Percentiles rank a stretch among this genome's conserved stretches.
Evolutionary conservation across 2,888 invertebrate genomes (phyloP).

Genomic region (Acrobasis consociella): DNA sequence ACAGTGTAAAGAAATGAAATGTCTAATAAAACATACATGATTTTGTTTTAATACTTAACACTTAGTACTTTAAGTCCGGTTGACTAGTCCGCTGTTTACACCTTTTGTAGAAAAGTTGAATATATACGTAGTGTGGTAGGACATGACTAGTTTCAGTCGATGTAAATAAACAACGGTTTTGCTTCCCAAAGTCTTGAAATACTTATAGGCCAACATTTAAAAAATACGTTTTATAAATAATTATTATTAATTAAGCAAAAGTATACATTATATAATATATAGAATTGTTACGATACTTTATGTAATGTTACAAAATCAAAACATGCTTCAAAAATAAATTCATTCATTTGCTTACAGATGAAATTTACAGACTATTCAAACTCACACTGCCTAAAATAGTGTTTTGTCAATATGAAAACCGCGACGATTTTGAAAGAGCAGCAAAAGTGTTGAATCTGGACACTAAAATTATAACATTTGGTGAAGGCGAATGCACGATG

Average conservation of each 20-base stretch:
- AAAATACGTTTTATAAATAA: background rate
- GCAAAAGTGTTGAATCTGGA: slow-evolving; percentile 46
- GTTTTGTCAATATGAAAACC: slow-evolving; percentile 54
- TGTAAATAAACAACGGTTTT: too few species aligned
- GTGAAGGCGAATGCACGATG: slow-evolving; percentile 51
- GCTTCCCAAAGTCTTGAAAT: too few species aligned
- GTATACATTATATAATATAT: too few species aligned
- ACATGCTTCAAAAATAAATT: background rate
- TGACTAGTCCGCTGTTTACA: too few species aligned
- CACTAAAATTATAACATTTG: slow-evolving; percentile 54
- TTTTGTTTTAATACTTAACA: background rate
- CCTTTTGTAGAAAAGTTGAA: too few species aligned
- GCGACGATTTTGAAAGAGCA: slow-evolving; percentile 41
- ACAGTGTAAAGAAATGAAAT: too few species aligned
- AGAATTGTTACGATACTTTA: too few species aligned
- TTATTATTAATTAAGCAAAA: background rate
- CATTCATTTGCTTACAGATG: background rate
- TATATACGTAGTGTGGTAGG: too few species aligned
- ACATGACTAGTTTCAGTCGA: too few species aligned
- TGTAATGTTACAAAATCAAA: too few species aligned
- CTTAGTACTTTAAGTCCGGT: too few species aligned
- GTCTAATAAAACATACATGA: background rate
- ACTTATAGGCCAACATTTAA: too few species aligned
- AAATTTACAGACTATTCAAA: background rate
- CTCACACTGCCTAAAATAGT: slow-evolving; percentile 56